phyloP scores from a whole-genome alignment of 2,888 invertebrate genomes.

The Catocala sponsa region DNA sequence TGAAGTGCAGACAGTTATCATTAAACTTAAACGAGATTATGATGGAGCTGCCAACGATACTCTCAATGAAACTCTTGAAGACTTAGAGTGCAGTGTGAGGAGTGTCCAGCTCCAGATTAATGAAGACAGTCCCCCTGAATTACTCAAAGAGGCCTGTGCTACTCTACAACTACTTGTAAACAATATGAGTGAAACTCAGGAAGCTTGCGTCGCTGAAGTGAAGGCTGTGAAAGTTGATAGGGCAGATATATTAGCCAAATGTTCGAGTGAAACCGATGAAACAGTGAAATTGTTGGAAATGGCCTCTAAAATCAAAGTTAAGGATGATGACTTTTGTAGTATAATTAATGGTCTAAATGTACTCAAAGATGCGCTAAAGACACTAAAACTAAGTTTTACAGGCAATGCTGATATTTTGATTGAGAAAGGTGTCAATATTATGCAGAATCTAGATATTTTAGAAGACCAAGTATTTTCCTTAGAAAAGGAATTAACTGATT shows the following conservation, averaged over 20 bases:
- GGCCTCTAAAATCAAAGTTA: conserved; percentile 70
- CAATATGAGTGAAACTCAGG: conserved; percentile 68
- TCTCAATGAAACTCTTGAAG: conserved; percentile 83
- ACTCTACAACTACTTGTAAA: conserved; percentile 73
- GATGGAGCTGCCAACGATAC: conserved; percentile 71
- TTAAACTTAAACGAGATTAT: conserved; percentile 78
- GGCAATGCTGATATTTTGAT: conserved; percentile 70
- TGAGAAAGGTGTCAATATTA: conserved; percentile 76
- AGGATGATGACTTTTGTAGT: conserved; percentile 52
- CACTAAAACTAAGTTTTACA: conserved; percentile 64
- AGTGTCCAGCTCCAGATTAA: conserved; percentile 82
- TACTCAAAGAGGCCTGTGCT: conserved; percentile 79
- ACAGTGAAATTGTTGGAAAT: conserved; percentile 77
- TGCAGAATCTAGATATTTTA: conserved; percentile 74
- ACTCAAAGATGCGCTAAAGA: conserved; percentile 68
- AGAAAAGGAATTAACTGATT: conserved; percentile 69
- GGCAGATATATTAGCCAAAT: conserved; percentile 60
- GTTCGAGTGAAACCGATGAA: conserved; percentile 66
- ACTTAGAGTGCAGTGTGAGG: conserved; percentile 85
- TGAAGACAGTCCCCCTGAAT: conserved; percentile 75
- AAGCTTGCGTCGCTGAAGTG: conserved; percentile 48
- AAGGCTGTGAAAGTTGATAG: conserved; percentile 42
- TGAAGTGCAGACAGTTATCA: conserved; percentile 81
- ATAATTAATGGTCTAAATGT: conserved; percentile 59
- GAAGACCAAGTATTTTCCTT: conserved; percentile 79